Evolutionary conservation across 1,140 invertebrate species (phyloP).

Genomic region (Ericerus pela): DNA sequence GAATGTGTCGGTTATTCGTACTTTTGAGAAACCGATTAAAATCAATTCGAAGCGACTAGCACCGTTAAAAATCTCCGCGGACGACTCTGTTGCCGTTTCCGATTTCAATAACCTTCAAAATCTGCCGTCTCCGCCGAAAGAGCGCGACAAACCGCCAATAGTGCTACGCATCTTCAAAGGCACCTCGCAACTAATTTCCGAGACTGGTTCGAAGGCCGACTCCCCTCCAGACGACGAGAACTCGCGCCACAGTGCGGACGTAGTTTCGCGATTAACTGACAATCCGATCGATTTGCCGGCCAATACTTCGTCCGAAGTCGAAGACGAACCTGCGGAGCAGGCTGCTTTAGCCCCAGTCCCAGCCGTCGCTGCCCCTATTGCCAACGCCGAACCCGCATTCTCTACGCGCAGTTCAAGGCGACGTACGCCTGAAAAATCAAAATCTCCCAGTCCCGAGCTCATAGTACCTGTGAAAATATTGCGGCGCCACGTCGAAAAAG

Average conservation of each 20-base stretch:
- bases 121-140: conserved; percentile 23
- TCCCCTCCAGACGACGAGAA: conserved; percentile 20
- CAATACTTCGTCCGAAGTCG: too few relatives aligned
- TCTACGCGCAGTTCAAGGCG: neutral
- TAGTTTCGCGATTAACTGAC: too few relatives aligned
- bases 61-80: neutral
- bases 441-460: conserved; percentile 4
- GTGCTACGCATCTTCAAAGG: conserved; percentile 49
- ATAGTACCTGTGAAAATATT: conserved; percentile 13
- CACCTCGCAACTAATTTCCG: conserved; percentile 32
- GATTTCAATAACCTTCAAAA: conserved; percentile 1
- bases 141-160: conserved; percentile 45
- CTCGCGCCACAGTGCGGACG: conserved; percentile 35
- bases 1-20: neutral
- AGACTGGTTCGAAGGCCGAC: conserved; percentile 4
- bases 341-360: neutral
- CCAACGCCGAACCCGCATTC: neutral
- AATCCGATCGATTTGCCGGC: conserved; percentile 23
- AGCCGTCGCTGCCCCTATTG: neutral
- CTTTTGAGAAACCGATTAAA: neutral
- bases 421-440: neutral
- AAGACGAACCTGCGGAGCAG: too few relatives aligned
- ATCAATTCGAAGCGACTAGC: neutral
- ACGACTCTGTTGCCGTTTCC: neutral
- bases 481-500: conserved; percentile 14